phyloP scores from a whole-genome alignment of 2,888 invertebrate species.

The Brachypalpus laphriformis region DNA sequence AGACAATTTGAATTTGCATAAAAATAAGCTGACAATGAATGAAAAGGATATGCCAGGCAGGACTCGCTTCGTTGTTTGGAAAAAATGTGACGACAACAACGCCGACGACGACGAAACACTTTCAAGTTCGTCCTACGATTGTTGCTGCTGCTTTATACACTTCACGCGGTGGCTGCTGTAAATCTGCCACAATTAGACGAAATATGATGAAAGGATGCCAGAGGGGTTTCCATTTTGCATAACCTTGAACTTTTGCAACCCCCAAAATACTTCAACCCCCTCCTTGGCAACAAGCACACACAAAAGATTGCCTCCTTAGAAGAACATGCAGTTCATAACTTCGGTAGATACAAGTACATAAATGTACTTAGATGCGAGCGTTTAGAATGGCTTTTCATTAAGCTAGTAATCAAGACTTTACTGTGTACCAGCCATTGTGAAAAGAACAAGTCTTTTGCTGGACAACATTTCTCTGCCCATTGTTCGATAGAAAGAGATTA shows the following conservation, averaged over 20 bases:
- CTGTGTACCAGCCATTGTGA: constrained; percentile 18
- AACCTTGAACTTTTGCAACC: constrained; percentile 70
- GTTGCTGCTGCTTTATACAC: neutral
- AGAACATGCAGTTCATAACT: constrained; percentile 37
- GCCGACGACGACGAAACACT: constrained; percentile 46
- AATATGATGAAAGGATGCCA: constrained; percentile 50
- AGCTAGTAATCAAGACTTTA: constrained; percentile 61
- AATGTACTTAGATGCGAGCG: constrained; percentile 44
- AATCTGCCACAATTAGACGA: constrained; percentile 71
- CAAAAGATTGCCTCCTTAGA: neutral
- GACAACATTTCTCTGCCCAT: constrained; percentile 38
- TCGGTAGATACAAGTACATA: constrained; percentile 41
- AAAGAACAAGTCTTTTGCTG: neutral
- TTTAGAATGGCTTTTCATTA: constrained; percentile 68
- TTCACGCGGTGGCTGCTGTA: constrained; percentile 50
- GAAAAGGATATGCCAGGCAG: constrained; percentile 68
- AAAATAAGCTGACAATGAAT: constrained; percentile 73
- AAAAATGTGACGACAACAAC: constrained; percentile 18
- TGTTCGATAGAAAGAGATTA: constrained; percentile 47
- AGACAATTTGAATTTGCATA: constrained; percentile 73
- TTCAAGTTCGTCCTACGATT: constrained; percentile 65
- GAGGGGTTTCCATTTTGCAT: constrained; percentile 36
- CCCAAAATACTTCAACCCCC: constrained; percentile 31
- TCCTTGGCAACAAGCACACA: neutral
- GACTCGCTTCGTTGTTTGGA: constrained; percentile 26